These are phyloP conservation scores for Sphenodon punctatus DNA, from an alignment of 2,797 vertebrate genomes.

Conservation along the genomic window DNA sequence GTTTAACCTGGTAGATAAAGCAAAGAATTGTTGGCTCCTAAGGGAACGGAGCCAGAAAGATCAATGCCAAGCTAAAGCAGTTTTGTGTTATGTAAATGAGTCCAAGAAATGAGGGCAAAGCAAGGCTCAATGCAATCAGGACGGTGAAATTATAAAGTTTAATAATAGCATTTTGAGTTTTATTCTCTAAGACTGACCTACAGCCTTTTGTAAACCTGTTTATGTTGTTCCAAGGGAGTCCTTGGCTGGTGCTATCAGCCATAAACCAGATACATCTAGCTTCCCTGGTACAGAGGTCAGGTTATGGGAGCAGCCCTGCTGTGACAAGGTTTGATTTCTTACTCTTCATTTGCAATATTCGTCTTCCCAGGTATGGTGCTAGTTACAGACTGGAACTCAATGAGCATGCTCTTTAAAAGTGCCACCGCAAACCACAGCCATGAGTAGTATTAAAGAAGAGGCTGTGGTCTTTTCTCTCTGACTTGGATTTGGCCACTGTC, in stretches of 20 bases:
- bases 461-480: too few relatives aligned
- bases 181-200: neutral
- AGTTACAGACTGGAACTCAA: neutral
- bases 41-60: neutral
- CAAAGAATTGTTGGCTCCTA: constrained; percentile 1
- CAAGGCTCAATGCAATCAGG: neutral
- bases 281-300: neutral
- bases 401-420: too few relatives aligned
- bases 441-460: too few relatives aligned
- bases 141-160: neutral
- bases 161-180: neutral
- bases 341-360: neutral
- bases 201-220: neutral
- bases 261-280: neutral
- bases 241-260: neutral
- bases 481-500: too few relatives aligned
- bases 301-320: neutral
- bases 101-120: neutral
- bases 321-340: neutral
- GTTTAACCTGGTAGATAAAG: neutral
- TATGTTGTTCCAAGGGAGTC: neutral
- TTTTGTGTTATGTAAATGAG: neutral
- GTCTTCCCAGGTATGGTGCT: neutral
- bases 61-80: neutral
- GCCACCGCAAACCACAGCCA: too few relatives aligned